Evolutionary conservation across 2,113 vertebrate species (phyloP).

Genomic region (Scolopax mira): DNA sequence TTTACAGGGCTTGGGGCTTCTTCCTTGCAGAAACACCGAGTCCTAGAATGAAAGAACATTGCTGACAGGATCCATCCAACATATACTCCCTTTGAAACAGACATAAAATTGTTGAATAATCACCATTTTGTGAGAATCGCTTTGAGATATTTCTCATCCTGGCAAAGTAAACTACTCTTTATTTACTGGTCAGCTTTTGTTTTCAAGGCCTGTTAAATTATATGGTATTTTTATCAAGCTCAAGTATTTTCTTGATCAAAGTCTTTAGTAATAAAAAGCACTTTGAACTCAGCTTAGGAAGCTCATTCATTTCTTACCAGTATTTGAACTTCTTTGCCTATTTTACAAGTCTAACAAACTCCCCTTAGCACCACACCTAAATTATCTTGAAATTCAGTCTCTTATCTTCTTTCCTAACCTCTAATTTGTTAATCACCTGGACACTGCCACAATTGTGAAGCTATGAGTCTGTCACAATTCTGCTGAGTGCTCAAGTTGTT

Average conservation of each 20-base stretch:
- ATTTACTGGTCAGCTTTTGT: not conserved
- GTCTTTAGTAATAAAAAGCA: not conserved
- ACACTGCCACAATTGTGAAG: not conserved
- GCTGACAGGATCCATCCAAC: not conserved
- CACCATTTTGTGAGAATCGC: not conserved
- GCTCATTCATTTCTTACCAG: not conserved
- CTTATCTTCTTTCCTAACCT: not conserved
- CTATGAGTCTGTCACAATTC: not conserved
- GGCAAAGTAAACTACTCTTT: not conserved
- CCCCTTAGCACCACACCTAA: not conserved
- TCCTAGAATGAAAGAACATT: not conserved
- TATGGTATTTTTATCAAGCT: not conserved
- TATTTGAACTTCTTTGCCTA: not conserved
- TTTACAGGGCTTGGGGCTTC: not conserved
- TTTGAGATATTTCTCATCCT: not conserved
- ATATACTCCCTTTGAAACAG: not conserved
- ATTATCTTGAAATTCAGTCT: not conserved
- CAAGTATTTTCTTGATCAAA: not conserved
- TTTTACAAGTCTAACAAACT: not conserved
- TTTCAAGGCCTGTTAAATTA: not conserved
- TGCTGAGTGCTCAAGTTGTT: not conserved
- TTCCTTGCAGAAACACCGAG: not conserved
- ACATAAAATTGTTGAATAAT: not conserved
- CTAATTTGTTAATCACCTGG: not conserved
- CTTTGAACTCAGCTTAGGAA: not conserved